Evolutionary conservation across 2,113 vertebrate species (phyloP).

Genomic region (Echinops telfairi): DNA sequence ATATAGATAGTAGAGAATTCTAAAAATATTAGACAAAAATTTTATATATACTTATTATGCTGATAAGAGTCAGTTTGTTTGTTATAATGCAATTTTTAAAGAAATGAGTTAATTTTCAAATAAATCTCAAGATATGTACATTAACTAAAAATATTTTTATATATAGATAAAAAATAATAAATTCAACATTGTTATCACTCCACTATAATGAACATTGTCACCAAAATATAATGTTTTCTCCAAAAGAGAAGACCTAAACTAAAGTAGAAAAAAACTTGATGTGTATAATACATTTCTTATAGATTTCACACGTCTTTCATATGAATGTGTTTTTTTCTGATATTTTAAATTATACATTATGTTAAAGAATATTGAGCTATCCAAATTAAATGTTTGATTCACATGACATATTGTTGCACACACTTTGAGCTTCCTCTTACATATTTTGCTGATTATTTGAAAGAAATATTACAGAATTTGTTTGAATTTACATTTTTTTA

Average conservation of each 20-base stretch:
- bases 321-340: neutral
- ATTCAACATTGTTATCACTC: neutral
- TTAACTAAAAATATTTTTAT: neutral
- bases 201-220: neutral
- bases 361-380: neutral
- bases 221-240: neutral
- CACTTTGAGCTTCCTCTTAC: neutral
- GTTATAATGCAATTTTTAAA: too few relatives aligned
- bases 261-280: neutral
- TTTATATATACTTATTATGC: slow-evolving; percentile 14
- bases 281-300: neutral
- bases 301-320: neutral
- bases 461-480: neutral
- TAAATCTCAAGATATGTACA: fast-evolving
- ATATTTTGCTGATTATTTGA: neutral
- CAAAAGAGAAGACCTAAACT: neutral
- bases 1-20: slow-evolving; percentile 68
- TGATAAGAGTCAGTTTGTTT: neutral
- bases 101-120: too few relatives aligned
- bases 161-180: too few relatives aligned
- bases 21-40: slow-evolving; percentile 50
- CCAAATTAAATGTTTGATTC: neutral
- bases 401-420: neutral
- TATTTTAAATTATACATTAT: neutral
- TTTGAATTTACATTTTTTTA: neutral